Conservation (phyloP, 2,113 vertebrate genomes). For the Cepphus grylle region DNA sequence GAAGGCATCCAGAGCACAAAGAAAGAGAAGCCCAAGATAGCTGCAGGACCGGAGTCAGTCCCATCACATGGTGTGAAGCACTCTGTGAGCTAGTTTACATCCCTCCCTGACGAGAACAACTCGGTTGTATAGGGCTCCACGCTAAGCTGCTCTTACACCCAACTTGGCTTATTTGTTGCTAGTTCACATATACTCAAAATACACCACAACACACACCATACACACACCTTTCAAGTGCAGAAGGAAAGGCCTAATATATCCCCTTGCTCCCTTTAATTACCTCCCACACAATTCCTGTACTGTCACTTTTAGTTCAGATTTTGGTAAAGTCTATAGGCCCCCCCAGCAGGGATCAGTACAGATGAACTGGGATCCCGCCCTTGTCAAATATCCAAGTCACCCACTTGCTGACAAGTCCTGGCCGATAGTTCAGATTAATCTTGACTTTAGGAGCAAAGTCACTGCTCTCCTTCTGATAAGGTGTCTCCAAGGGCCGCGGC, state of each 20-base stretch:
- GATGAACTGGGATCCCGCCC: background rate
- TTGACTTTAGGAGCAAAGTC: constrained; percentile 60
- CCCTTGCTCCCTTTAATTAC: background rate
- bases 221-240: background rate
- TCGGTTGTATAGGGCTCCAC: background rate
- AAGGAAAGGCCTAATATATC: background rate
- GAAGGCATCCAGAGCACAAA: background rate
- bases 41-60: background rate
- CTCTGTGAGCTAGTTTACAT: background rate
- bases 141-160: background rate
- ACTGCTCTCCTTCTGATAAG: constrained; percentile 64
- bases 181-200: background rate
- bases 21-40: constrained; percentile 21
- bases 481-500: constrained; percentile 64
- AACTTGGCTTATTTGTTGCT: background rate
- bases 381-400: background rate
- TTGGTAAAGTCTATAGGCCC: background rate
- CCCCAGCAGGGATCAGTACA: background rate
- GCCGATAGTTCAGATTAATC: constrained; percentile 65
- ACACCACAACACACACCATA: background rate
- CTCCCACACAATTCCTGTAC: background rate
- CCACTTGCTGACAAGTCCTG: constrained; percentile 49
- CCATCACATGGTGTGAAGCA: background rate
- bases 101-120: background rate
- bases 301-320: background rate